These are phyloP conservation scores for Limnephilus auricula DNA, from an alignment of 2,888 invertebrate species.

Conservation along the genomic window DNA sequence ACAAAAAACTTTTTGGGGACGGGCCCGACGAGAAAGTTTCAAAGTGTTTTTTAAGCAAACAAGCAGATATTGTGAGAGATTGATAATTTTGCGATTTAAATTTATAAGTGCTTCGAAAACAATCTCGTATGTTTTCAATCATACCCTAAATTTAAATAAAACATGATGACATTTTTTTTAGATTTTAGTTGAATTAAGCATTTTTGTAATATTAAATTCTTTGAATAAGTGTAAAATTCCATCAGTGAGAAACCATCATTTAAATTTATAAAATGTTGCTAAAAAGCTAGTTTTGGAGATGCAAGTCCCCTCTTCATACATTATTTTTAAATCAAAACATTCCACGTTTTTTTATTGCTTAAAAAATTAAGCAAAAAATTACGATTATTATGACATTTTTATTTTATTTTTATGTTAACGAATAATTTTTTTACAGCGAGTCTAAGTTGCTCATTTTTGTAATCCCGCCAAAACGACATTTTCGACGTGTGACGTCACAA, in stretches of 20 bases:
- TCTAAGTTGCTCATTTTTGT: too few relatives aligned
- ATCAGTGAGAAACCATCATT: neutral
- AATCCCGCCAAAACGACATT: too few relatives aligned
- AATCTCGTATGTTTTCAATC: neutral
- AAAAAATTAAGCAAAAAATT: too few relatives aligned
- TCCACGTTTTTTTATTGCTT: too few relatives aligned
- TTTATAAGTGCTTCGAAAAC: neutral
- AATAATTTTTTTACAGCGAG: too few relatives aligned
- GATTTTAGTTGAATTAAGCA: neutral
- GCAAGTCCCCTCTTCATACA: too few relatives aligned
- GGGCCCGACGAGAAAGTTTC: neutral
- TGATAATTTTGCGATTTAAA: neutral
- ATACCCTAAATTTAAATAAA: neutral
- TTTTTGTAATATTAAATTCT: neutral
- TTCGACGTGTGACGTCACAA: too few relatives aligned
- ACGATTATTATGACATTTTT: too few relatives aligned
- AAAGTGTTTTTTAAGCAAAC: neutral
- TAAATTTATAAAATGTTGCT: too few relatives aligned
- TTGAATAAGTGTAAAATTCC: neutral
- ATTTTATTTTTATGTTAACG: too few relatives aligned
- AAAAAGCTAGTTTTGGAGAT: too few relatives aligned
- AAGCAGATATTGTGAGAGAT: constrained; percentile 2
- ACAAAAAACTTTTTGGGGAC: neutral
- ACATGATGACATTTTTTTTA: neutral
- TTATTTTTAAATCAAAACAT: too few relatives aligned